phyloP scores from a whole-genome alignment of 2,113 vertebrate genomes.

The Apteryx owenii region DNA sequence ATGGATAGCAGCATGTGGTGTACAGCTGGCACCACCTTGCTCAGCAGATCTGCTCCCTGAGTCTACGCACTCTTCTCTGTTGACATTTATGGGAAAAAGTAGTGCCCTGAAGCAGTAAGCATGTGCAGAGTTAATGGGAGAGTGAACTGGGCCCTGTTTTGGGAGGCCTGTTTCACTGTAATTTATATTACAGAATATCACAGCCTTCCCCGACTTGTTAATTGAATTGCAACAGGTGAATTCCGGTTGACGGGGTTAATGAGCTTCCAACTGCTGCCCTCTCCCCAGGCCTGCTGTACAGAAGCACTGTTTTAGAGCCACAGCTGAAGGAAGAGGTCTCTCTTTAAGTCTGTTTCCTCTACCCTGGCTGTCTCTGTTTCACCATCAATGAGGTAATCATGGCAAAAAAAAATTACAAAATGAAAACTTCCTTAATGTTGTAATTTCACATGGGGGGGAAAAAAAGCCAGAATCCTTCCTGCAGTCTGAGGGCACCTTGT shows the following conservation, averaged over 20 bases:
- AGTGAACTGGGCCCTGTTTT: rapidly evolving
- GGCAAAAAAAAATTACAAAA: background rate
- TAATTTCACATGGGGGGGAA: background rate
- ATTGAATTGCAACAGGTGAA: too few species aligned
- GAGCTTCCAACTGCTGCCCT: rapidly evolving
- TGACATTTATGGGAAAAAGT: background rate
- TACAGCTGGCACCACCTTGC: background rate
- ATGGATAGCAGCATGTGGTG: rapidly evolving
- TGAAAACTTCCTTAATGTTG: background rate
- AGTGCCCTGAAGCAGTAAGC: background rate
- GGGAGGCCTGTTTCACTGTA: background rate
- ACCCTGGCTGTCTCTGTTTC: too few species aligned
- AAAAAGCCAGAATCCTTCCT: background rate
- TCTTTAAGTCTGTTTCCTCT: background rate
- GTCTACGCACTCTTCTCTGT: rapidly evolving
- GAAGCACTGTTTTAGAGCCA: rapidly evolving
- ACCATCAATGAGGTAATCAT: too few species aligned
- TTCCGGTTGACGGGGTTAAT: background rate
- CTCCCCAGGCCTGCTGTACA: background rate
- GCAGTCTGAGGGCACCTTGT: background rate
- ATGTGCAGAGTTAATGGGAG: background rate
- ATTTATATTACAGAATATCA: too few species aligned
- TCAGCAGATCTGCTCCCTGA: background rate
- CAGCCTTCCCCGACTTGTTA: background rate
- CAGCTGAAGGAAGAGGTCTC: rapidly evolving